Evolutionary conservation across 2,113 vertebrate species (phyloP).

Genomic region (Butastur rufipennis): DNA sequence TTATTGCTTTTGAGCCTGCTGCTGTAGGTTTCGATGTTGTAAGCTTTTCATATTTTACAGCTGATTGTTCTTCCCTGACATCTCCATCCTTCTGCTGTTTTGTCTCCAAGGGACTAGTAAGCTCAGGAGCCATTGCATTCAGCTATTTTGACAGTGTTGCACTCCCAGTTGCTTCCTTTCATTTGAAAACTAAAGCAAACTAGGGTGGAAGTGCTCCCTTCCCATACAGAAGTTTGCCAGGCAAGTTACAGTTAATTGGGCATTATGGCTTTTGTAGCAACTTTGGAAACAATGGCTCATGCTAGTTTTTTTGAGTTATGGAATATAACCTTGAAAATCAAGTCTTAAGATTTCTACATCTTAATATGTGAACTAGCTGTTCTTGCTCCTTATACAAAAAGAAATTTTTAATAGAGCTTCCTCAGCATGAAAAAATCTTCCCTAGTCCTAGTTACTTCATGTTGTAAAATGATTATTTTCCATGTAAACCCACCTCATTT

Average conservation of each 20-base stretch:
- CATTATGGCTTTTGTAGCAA: neutral
- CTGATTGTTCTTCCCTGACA: constrained; percentile 59
- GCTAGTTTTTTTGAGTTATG: neutral
- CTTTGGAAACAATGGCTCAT: neutral
- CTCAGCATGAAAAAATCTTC: neutral
- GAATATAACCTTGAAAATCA: neutral
- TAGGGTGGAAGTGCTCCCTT: neutral
- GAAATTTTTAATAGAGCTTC: neutral
- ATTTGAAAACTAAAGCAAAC: neutral
- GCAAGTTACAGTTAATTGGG: neutral
- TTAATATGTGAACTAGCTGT: neutral
- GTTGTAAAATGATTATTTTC: neutral
- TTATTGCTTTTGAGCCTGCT: constrained; percentile 60
- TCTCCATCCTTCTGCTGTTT: constrained; percentile 51
- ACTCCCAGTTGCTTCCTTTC: neutral
- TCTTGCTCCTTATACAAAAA: neutral
- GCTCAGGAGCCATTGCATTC: neutral
- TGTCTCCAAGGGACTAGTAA: neutral
- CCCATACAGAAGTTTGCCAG: neutral
- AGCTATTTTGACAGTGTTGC: neutral
- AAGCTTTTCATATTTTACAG: constrained; percentile 60
- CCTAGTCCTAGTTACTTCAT: neutral
- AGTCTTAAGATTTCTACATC: neutral
- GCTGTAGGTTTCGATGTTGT: constrained; percentile 39
- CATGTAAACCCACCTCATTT: neutral